Evolutionary conservation across 2,797 vertebrate species (phyloP).

Genomic region (Coreius guichenoti): DNA sequence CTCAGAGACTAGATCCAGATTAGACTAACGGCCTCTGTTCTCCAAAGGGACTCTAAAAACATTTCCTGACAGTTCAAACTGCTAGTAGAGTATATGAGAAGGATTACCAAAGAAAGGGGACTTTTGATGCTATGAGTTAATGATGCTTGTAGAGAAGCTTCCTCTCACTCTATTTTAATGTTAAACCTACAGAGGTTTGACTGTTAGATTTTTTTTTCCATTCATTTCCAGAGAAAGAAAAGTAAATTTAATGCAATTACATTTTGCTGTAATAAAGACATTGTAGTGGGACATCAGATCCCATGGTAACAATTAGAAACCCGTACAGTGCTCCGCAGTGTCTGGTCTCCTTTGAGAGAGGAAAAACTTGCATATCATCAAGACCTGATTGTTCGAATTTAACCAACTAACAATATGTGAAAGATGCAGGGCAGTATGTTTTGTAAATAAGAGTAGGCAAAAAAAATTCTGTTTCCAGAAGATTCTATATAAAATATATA

Average conservation of each 20-base stretch:
- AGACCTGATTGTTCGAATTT: slow-evolving; percentile 54
- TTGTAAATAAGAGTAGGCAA: slow-evolving; percentile 81
- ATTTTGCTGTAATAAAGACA: slow-evolving; percentile 18
- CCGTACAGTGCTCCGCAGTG: slow-evolving; percentile 65
- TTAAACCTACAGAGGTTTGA: slow-evolving; percentile 33
- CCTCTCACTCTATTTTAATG: slow-evolving; percentile 38
- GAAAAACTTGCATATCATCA: slow-evolving; percentile 68
- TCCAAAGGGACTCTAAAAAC: slow-evolving; percentile 32
- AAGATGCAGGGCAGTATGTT: slow-evolving; percentile 71
- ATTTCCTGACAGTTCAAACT: background rate
- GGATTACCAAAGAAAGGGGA: slow-evolving; percentile 42
- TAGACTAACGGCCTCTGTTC: slow-evolving; percentile 37
- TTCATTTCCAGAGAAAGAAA: slow-evolving; percentile 43
- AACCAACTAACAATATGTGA: slow-evolving; percentile 57
- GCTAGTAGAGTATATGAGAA: slow-evolving; percentile 21
- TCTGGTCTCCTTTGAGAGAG: slow-evolving; percentile 72
- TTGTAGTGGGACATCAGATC: slow-evolving; percentile 56
- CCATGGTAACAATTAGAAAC: slow-evolving; percentile 61
- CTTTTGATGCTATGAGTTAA: slow-evolving; percentile 31
- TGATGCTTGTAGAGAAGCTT: slow-evolving; percentile 43
- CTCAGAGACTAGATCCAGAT: slow-evolving; percentile 38
- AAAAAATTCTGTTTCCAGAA: slow-evolving; percentile 68
- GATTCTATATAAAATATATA: slow-evolving; percentile 60
- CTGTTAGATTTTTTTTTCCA: slow-evolving; percentile 32
- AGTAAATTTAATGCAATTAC: slow-evolving; percentile 37